Conservation (phyloP, 2,113 vertebrate genomes). For the Nycticebus coucang region DNA sequence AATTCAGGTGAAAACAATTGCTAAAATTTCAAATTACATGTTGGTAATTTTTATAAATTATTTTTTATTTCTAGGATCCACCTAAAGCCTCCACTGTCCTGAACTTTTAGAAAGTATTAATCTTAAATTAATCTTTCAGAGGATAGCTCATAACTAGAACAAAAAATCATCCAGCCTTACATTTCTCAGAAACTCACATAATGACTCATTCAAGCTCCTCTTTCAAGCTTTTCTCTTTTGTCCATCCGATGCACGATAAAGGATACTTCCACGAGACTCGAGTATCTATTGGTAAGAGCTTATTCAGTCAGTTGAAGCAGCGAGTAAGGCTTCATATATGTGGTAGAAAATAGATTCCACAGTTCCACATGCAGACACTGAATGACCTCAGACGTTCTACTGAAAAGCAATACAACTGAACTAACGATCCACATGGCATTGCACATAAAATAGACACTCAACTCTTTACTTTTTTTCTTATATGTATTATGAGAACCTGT, state of each 20-base stretch:
- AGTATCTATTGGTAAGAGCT: background rate
- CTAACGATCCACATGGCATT: background rate
- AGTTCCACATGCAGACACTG: background rate
- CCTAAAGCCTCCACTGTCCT: background rate
- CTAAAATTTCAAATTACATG: conserved; percentile 47
- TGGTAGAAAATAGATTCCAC: background rate
- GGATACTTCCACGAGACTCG: background rate
- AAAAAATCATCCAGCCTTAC: background rate
- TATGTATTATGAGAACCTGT: background rate
- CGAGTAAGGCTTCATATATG: background rate
- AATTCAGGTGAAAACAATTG: conserved; percentile 19
- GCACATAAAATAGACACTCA: conserved; percentile 28
- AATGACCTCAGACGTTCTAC: background rate
- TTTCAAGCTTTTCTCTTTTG: background rate
- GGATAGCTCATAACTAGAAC: background rate
- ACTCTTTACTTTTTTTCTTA: conserved; percentile 40
- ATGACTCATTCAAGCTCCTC: background rate
- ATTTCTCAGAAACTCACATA: conserved; percentile 12
- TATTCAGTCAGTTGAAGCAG: conserved; percentile 20
- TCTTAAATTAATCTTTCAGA: conserved; percentile 62
- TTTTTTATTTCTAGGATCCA: conserved; percentile 32
- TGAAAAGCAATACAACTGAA: conserved; percentile 49
- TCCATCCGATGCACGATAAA: conserved; percentile 31
- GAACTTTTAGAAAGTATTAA: conserved; percentile 20
- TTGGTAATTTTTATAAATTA: conserved; percentile 5